phyloP scores from a whole-genome alignment of 2,888 invertebrate genomes.

The Mythimna vitellina region DNA sequence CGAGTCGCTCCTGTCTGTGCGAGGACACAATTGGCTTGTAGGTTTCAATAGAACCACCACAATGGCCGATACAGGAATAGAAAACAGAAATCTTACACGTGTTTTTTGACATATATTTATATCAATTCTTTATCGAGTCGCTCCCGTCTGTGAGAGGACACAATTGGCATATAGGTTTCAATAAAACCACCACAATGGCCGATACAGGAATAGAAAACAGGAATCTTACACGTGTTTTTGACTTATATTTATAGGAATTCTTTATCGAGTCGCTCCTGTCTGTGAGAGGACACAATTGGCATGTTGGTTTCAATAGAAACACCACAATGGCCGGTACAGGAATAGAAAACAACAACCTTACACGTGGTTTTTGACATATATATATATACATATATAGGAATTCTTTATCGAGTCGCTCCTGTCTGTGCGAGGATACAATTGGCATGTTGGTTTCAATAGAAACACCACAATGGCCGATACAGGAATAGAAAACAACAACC shows the following conservation, averaged over 20 bases:
- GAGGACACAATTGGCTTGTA: no score
- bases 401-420: no score
- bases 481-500: conserved; percentile 1
- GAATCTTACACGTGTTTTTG: not conserved
- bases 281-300: no score
- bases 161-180: no score
- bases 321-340: not conserved
- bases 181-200: not conserved
- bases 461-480: not conserved
- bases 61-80: not conserved
- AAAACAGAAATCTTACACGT: conserved; percentile 9
- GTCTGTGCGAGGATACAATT: no score
- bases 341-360: conserved; percentile 7
- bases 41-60: no score
- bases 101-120: conserved; percentile 13
- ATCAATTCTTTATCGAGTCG: no score
- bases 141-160: no score
- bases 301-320: no score
- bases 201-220: not conserved
- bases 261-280: no score
- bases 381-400: conserved; percentile 24
- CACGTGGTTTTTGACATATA: not conserved
- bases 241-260: conserved; percentile 21
- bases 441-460: no score
- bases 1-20: no score